A percentile compares a stretch with the other conserved stretches of the same genome.
Evolutionary conservation across 2,888 invertebrate genomes (phyloP).

Genomic region (Lysandra coridon): DNA sequence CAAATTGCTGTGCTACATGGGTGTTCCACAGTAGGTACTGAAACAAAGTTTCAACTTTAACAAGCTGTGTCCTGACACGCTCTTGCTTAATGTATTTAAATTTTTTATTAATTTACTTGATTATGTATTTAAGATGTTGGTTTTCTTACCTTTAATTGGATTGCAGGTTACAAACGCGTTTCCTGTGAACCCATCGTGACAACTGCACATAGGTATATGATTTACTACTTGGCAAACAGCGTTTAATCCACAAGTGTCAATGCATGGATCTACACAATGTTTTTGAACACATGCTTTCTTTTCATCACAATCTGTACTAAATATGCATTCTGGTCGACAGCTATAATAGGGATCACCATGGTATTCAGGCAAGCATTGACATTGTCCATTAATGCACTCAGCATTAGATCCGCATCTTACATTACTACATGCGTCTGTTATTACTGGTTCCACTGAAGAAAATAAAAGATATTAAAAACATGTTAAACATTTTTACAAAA

Average conservation of each 20-base stretch:
- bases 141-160: slow-evolving; percentile 77
- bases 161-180: slow-evolving; percentile 75
- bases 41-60: slow-evolving; percentile 30
- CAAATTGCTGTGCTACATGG: slow-evolving; percentile 87
- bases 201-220: slow-evolving; percentile 85
- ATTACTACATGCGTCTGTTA: slow-evolving; percentile 84
- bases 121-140: neutral
- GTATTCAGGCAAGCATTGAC: slow-evolving; percentile 86
- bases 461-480: neutral
- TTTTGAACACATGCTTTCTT: slow-evolving; percentile 86
- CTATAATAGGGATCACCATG: slow-evolving; percentile 87
- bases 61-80: too few relatives aligned
- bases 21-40: slow-evolving; percentile 61
- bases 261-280: slow-evolving; percentile 88
- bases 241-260: slow-evolving; percentile 84
- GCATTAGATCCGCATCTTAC: slow-evolving; percentile 85
- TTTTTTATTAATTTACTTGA: too few relatives aligned
- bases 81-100: too few relatives aligned
- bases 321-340: slow-evolving; percentile 89
- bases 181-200: slow-evolving; percentile 83
- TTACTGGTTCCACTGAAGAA: slow-evolving; percentile 58
- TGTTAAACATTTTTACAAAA: neutral
- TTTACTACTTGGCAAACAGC: slow-evolving; percentile 82
- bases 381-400: slow-evolving; percentile 83
- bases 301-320: slow-evolving; percentile 86